These are phyloP conservation scores for Adoxophyes honmai DNA, from an alignment of 1,140 invertebrate species.

Conservation along the genomic window DNA sequence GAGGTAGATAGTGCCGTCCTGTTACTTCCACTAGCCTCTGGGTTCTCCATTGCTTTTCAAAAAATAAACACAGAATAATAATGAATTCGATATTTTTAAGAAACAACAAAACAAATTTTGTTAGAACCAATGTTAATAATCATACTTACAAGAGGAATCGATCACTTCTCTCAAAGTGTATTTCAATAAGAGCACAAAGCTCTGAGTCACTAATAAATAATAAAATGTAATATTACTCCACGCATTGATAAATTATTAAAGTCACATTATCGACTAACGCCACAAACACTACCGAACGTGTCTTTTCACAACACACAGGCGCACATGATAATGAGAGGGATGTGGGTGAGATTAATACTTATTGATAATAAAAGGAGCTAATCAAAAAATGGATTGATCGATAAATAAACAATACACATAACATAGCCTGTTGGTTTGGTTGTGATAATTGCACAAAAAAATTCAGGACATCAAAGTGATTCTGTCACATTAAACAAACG, in stretches of 20 bases:
- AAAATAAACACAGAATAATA: neutral
- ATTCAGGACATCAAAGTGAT: no score
- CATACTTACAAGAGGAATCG: neutral
- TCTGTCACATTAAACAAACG: no score
- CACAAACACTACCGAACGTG: neutral
- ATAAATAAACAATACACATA: constrained; percentile 9
- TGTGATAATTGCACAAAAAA: no score
- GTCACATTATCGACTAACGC: constrained; percentile 9
- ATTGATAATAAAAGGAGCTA: constrained; percentile 1
- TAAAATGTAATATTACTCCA: constrained; percentile 7
- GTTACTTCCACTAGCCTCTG: constrained; percentile 25
- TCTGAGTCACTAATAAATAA: constrained; percentile 9
- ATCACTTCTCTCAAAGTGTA: neutral
- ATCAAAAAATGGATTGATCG: neutral
- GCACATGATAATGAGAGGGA: neutral
- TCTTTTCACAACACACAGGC: neutral
- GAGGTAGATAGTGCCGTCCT: constrained; percentile 28
- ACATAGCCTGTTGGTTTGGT: no score
- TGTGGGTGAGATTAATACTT: neutral
- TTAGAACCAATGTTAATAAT: no score
- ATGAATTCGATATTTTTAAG: no score
- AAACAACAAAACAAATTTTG: no score
- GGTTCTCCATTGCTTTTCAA: neutral
- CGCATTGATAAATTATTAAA: constrained; percentile 10
- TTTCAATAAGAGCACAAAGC: constrained; percentile 5